Conservation (phyloP, 2,113 vertebrate species). For the Proterorhinus semilunaris region DNA sequence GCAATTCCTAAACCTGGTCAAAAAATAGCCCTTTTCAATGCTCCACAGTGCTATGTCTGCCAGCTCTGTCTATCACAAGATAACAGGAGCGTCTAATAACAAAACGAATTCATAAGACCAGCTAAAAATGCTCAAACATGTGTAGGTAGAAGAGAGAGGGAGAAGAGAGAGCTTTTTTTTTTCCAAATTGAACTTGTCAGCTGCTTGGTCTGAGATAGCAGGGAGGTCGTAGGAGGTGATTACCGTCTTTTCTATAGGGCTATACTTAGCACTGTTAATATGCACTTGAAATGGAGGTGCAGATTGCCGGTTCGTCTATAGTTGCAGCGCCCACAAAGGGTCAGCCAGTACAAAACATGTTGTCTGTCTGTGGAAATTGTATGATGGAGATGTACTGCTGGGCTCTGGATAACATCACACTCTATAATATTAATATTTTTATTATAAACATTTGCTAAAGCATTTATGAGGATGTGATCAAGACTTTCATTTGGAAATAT, state of each 20-base stretch:
- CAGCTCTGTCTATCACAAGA: not conserved
- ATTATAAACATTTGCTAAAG: too few relatives aligned
- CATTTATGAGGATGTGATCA: too few relatives aligned
- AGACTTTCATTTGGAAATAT: too few relatives aligned
- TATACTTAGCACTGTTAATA: conserved; percentile 55
- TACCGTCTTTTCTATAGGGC: conserved; percentile 14
- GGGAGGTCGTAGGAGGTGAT: conserved; percentile 25
- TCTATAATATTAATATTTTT: too few relatives aligned
- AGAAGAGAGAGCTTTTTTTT: conserved; percentile 12
- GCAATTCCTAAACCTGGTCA: too few relatives aligned
- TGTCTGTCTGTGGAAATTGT: not conserved
- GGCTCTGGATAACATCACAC: too few relatives aligned
- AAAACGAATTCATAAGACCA: conserved; percentile 2
- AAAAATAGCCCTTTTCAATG: too few relatives aligned
- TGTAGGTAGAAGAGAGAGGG: conserved; percentile 11
- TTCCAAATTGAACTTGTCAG: conserved; percentile 36
- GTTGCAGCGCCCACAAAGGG: conserved; percentile 4
- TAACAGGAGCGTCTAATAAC: conserved; percentile 2
- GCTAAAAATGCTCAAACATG: conserved; percentile 20
- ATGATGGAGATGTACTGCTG: too few relatives aligned
- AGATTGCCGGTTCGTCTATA: too few relatives aligned
- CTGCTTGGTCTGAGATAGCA: conserved; percentile 27
- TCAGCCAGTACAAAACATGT: conserved; percentile 15
- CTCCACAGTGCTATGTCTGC: not conserved
- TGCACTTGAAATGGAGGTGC: conserved; percentile 1